These are phyloP conservation scores for Hemiprocne comata DNA, from an alignment of 2,113 vertebrate genomes.

Conservation along the genomic window DNA sequence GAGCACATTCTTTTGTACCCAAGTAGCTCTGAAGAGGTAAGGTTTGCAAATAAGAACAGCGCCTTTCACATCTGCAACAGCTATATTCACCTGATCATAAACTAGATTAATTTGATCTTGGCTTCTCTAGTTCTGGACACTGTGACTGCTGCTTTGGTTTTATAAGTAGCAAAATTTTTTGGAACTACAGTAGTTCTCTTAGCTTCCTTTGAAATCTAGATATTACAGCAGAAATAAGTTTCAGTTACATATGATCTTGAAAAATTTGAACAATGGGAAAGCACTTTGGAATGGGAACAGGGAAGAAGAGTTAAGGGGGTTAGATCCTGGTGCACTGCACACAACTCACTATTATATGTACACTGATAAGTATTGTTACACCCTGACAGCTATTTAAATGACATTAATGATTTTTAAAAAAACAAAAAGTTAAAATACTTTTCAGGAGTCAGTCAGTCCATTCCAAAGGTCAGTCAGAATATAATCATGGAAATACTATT, in stretches of 20 bases:
- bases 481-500: neutral
- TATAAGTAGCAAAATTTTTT: slow-evolving; percentile 33
- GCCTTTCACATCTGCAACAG: slow-evolving; percentile 13
- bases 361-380: slow-evolving; percentile 11
- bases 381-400: neutral
- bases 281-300: slow-evolving; percentile 17
- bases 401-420: neutral
- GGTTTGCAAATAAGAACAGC: slow-evolving; percentile 18
- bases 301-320: neutral
- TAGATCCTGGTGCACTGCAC: slow-evolving; percentile 14
- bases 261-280: slow-evolving; percentile 10
- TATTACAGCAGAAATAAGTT: slow-evolving; percentile 42
- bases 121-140: slow-evolving; percentile 73
- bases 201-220: slow-evolving; percentile 64
- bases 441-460: slow-evolving; percentile 14
- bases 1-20: neutral
- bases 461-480: slow-evolving; percentile 6
- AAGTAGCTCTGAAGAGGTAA: neutral
- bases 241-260: slow-evolving; percentile 3
- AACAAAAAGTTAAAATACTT: neutral
- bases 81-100: slow-evolving; percentile 59
- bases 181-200: slow-evolving; percentile 54
- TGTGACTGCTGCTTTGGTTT: slow-evolving; percentile 41
- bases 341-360: neutral
- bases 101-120: slow-evolving; percentile 66